These are phyloP conservation scores for Rotaria sp. DNA, from an alignment of 2,888 invertebrate genomes.

Conservation along the genomic window DNA sequence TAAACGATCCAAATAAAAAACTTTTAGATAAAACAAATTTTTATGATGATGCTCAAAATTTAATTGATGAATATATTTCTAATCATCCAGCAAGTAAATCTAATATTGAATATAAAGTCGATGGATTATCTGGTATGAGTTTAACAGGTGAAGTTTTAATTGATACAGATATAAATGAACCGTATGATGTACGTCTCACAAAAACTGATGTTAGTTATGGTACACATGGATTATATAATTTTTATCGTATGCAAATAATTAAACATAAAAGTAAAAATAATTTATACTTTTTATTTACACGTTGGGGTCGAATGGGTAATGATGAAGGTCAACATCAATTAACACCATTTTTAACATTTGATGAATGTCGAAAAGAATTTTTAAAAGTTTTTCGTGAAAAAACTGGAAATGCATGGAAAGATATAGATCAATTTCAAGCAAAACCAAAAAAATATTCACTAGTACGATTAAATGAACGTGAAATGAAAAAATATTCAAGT, in stretches of 20 bases:
- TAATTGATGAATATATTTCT: not conserved
- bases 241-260: constrained; percentile 56
- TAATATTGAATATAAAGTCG: constrained; percentile 27
- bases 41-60: constrained; percentile 30
- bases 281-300: constrained; percentile 54
- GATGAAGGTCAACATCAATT: constrained; percentile 50
- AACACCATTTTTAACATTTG: constrained; percentile 49
- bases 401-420: constrained; percentile 52
- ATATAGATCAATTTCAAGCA: constrained; percentile 29
- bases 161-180: constrained; percentile 39
- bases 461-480: constrained; percentile 23
- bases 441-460: constrained; percentile 35
- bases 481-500: constrained; percentile 21
- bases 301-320: constrained; percentile 55
- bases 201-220: constrained; percentile 53
- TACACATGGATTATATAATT: constrained; percentile 54
- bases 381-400: constrained; percentile 54
- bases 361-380: constrained; percentile 54
- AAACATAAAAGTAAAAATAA: constrained; percentile 49
- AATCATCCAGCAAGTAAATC: not conserved
- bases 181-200: constrained; percentile 51
- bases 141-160: constrained; percentile 28
- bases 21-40: constrained; percentile 3
- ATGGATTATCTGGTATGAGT: constrained; percentile 30
- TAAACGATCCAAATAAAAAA: constrained; percentile 7